Percentiles rank a stretch among this genome's conserved stretches.
phyloP scores from a whole-genome alignment of 2,797 vertebrate genomes.

The Esox masquinongy region DNA sequence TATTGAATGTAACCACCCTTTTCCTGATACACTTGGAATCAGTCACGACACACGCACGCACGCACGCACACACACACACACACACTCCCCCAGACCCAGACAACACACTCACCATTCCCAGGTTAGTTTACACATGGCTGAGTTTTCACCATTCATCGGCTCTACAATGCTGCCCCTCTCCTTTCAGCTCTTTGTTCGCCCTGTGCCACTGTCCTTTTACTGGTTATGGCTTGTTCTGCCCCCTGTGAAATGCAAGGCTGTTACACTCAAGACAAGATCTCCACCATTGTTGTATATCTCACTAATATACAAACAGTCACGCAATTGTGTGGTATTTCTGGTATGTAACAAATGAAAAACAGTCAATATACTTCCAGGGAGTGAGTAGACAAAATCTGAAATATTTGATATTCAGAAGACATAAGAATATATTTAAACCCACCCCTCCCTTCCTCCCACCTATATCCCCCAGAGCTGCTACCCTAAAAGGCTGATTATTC shows the following conservation, averaged over 20 bases:
- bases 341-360: neutral
- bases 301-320: neutral
- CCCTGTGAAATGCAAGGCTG: constrained; percentile 80
- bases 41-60: constrained; percentile 71
- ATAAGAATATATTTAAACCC: neutral
- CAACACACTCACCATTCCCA: constrained; percentile 59
- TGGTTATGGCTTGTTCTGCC: constrained; percentile 87
- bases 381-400: too few species aligned
- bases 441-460: neutral
- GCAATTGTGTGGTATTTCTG: neutral
- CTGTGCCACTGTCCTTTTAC: constrained; percentile 88
- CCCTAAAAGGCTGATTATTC: constrained; percentile 35
- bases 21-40: constrained; percentile 36
- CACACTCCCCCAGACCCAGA: constrained; percentile 20
- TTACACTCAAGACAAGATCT: constrained; percentile 69
- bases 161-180: constrained; percentile 86
- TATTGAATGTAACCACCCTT: constrained; percentile 84
- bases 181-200: constrained; percentile 94
- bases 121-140: constrained; percentile 97
- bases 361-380: neutral
- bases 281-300: constrained; percentile 29
- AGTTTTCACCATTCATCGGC: constrained; percentile 90
- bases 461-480: neutral
- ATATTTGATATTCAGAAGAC: neutral
- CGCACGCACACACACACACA: constrained; percentile 66